Conservation (phyloP, 2,797 vertebrate genomes). For the Sebastiscus albofasciatus region DNA sequence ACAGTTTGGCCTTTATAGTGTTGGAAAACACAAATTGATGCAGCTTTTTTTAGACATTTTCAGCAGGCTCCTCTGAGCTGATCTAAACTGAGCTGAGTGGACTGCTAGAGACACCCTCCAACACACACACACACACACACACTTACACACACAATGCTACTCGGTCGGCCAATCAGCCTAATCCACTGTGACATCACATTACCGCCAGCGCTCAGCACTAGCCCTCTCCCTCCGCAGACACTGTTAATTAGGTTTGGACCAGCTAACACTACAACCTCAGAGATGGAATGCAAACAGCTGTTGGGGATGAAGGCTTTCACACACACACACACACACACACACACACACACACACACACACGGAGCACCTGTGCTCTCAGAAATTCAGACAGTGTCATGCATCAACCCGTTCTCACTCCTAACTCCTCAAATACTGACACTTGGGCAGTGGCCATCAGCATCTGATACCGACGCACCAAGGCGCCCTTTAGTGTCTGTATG, state of each 20-base stretch:
- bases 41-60: slow-evolving; percentile 5
- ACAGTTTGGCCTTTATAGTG: background rate
- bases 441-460: background rate
- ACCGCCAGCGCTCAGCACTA: slow-evolving; percentile 72
- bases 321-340: slow-evolving; percentile 1
- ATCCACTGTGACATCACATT: slow-evolving; percentile 83
- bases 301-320: slow-evolving; percentile 20
- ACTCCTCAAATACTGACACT: background rate
- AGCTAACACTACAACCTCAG: slow-evolving; percentile 62
- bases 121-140: background rate
- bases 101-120: background rate
- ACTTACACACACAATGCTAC: background rate
- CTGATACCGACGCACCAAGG: background rate
- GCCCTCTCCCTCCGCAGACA: slow-evolving; percentile 57
- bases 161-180: slow-evolving; percentile 68
- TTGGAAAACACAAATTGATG: slow-evolving; percentile 1
- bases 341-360: background rate
- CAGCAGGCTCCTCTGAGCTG: slow-evolving; percentile 10
- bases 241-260: slow-evolving; percentile 78
- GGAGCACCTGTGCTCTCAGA: slow-evolving; percentile 21
- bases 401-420: background rate
- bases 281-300: slow-evolving; percentile 70
- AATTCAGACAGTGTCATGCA: background rate
- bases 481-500: background rate
- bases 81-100: slow-evolving; percentile 16